Evolutionary conservation across 2,888 invertebrate species (phyloP).

Genomic region (Agriopis aurantiaria): DNA sequence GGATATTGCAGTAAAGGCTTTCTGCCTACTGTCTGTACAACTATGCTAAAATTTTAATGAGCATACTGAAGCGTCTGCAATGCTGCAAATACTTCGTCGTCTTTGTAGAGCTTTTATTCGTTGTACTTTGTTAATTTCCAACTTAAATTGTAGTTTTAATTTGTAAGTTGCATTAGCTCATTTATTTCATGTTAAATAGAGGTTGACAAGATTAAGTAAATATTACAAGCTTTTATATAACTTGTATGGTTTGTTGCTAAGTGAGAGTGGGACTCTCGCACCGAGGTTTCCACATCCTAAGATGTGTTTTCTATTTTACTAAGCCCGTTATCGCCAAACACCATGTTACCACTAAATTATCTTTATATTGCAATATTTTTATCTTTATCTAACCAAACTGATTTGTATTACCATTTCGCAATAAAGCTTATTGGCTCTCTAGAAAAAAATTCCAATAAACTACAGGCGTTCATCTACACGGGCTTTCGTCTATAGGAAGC

Average conservation of each 20-base stretch:
- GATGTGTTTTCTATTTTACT: too few relatives aligned
- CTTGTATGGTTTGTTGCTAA: too few relatives aligned
- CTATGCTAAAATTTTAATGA: constrained; percentile 67
- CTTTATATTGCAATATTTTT: too few relatives aligned
- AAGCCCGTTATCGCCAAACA: too few relatives aligned
- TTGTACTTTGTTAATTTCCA: constrained; percentile 7
- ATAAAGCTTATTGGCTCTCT: background rate
- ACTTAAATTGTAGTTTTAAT: background rate
- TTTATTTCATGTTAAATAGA: too few relatives aligned
- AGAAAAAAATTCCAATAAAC: constrained; percentile 18
- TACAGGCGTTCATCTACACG: constrained; percentile 35
- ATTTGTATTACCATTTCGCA: constrained; percentile 1
- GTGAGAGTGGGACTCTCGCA: too few relatives aligned
- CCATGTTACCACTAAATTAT: too few relatives aligned
- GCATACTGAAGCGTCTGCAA: constrained; percentile 50
- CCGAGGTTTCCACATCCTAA: too few relatives aligned
- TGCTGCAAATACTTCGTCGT: constrained; percentile 43
- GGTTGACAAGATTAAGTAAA: too few relatives aligned
- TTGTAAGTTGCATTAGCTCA: too few relatives aligned
- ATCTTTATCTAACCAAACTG: background rate
- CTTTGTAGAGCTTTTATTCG: constrained; percentile 26
- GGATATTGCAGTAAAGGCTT: constrained; percentile 57
- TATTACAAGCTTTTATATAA: too few relatives aligned
- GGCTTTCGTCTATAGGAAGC: constrained; percentile 45
- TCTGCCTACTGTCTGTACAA: constrained; percentile 56